phyloP scores from a whole-genome alignment of 2,888 invertebrate species.

The Tachina grossa region DNA sequence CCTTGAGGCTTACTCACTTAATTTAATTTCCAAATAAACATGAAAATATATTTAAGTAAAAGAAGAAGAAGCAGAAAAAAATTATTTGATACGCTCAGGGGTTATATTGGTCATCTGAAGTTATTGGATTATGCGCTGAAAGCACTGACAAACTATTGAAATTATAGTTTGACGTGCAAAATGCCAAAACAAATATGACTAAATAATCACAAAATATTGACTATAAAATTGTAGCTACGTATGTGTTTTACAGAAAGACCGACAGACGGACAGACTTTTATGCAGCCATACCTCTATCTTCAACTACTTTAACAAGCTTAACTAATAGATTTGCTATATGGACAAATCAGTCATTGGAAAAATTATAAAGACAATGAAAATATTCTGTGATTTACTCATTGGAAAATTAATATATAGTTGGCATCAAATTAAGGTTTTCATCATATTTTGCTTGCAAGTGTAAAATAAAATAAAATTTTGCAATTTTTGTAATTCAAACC shows the following conservation, averaged over 20 bases:
- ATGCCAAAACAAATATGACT: conserved; percentile 58
- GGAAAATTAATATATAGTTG: conserved; percentile 42
- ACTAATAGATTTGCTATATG: neutral
- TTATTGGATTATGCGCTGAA: conserved; percentile 39
- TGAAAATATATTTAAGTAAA: neutral
- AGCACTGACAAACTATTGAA: neutral
- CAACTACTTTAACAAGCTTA: neutral
- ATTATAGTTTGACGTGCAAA: conserved; percentile 47
- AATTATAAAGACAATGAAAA: conserved; percentile 16
- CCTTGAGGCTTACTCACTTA: conserved; percentile 54
- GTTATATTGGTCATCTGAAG: conserved; percentile 64
- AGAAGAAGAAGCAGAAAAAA: neutral
- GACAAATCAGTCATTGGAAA: conserved; percentile 49
- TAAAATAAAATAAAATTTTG: no score
- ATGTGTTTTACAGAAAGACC: neutral
- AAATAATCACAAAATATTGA: conserved; percentile 63
- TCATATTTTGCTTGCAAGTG: neutral
- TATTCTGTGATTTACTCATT: conserved; percentile 34
- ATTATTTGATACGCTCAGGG: conserved; percentile 64
- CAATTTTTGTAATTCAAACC: no score
- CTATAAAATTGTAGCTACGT: conserved; percentile 45
- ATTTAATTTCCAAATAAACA: conserved; percentile 38
- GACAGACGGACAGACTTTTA: neutral
- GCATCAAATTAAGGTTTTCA: conserved; percentile 17
- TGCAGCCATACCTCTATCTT: neutral